Percentiles rank a stretch among this genome's conserved stretches.
phyloP scores from a whole-genome alignment of 2,888 invertebrate genomes.

The Adelognathus sp. region DNA sequence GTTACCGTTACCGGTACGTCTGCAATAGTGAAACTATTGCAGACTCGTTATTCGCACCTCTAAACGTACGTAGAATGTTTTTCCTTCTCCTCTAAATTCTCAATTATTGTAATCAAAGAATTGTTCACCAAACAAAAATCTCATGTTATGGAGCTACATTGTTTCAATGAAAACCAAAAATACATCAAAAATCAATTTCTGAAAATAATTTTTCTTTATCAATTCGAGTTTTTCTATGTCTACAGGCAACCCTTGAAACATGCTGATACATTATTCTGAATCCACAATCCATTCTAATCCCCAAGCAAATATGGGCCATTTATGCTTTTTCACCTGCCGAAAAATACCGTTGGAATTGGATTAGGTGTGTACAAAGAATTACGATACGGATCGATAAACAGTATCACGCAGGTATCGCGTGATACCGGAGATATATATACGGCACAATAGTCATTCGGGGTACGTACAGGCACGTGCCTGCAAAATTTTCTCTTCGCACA shows the following conservation, averaged over 20 bases:
- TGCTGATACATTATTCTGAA: neutral
- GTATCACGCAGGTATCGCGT: constrained; percentile 7
- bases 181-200: too few relatives aligned
- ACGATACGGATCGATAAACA: constrained; percentile 30
- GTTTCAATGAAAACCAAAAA: too few relatives aligned
- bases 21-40: neutral
- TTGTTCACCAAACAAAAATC: neutral
- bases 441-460: neutral
- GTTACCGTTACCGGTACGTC: neutral
- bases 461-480: neutral
- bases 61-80: neutral
- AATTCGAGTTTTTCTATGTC: too few relatives aligned
- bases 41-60: neutral
- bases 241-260: too few relatives aligned
- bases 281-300: neutral
- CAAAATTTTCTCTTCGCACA: neutral
- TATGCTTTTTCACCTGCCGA: neutral
- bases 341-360: constrained; percentile 1
- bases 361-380: constrained; percentile 14
- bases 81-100: neutral
- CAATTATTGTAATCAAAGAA: neutral
- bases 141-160: too few relatives aligned
- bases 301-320: neutral
- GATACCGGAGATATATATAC: constrained; percentile 4
- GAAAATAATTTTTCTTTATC: too few relatives aligned